Evolutionary conservation across 1,140 invertebrate species (phyloP).

Genomic region (Aricia agestis): DNA sequence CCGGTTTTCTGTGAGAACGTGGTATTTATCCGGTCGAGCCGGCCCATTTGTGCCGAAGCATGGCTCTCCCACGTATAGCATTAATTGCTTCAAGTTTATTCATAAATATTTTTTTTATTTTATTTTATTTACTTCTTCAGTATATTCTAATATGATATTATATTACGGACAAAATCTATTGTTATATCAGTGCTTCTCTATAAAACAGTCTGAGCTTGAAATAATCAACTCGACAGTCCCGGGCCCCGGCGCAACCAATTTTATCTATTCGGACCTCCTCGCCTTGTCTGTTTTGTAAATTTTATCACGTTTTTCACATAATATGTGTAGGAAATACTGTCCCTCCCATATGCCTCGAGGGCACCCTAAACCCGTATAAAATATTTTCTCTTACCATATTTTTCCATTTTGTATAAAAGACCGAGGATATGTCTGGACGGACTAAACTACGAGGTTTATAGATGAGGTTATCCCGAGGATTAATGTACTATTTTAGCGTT

Average conservation of each 20-base stretch:
- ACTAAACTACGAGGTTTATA: not conserved
- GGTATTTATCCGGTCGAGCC: no score
- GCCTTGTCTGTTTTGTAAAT: not conserved
- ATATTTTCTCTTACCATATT: not conserved
- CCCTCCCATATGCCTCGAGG: not conserved
- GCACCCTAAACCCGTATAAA: not conserved
- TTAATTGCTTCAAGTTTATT: no score
- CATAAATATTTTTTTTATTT: no score
- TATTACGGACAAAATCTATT: no score
- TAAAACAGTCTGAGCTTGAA: not conserved
- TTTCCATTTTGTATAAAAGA: not conserved
- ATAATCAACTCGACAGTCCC: not conserved
- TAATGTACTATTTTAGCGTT: not conserved
- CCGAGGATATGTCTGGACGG: not conserved
- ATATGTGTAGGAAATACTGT: slow-evolving; percentile 3
- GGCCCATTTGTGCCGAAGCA: no score
- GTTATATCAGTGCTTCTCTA: not conserved
- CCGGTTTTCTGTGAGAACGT: no score
- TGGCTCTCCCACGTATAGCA: no score
- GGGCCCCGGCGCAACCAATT: not conserved
- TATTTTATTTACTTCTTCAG: no score
- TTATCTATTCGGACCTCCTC: not conserved
- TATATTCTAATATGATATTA: no score
- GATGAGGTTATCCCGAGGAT: not conserved
- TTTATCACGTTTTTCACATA: slow-evolving; percentile 3